phyloP scores from a whole-genome alignment of 1,140 invertebrate genomes.

The Scylla paramamosain region DNA sequence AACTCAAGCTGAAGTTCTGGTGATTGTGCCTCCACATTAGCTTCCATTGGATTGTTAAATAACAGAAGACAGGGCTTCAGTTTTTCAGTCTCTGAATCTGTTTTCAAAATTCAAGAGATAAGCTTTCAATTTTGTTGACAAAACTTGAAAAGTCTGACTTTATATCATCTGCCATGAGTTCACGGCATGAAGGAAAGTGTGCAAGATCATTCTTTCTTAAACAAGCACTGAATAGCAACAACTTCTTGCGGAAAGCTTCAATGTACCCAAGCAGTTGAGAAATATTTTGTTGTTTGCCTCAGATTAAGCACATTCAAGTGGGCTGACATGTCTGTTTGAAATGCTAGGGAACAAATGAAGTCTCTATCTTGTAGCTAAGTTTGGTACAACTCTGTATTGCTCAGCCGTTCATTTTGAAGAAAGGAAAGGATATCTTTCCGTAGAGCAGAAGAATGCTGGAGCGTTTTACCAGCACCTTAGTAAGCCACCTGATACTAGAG shows the following conservation, averaged over 20 bases:
- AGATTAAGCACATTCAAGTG: slow-evolving; percentile 49
- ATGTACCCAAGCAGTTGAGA: slow-evolving; percentile 47
- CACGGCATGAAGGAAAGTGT: slow-evolving; percentile 42
- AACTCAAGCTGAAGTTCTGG: slow-evolving; percentile 56
- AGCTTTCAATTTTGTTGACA: neutral
- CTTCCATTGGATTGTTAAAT: slow-evolving; percentile 52
- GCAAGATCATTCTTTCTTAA: slow-evolving; percentile 59
- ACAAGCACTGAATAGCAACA: slow-evolving; percentile 49
- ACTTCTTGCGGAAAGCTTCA: slow-evolving; percentile 58
- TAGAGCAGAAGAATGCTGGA: neutral
- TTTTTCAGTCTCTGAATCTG: slow-evolving; percentile 25
- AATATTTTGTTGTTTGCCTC: slow-evolving; percentile 45
- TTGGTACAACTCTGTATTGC: slow-evolving; percentile 53
- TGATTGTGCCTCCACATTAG: slow-evolving; percentile 57
- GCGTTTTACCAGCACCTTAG: neutral
- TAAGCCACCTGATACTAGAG: slow-evolving; percentile 7
- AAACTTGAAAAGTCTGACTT: slow-evolving; percentile 37
- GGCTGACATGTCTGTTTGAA: slow-evolving; percentile 38
- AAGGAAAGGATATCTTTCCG: slow-evolving; percentile 46
- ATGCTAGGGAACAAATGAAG: slow-evolving; percentile 53
- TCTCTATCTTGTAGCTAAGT: slow-evolving; percentile 55
- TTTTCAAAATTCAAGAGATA: slow-evolving; percentile 43
- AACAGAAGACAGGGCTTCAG: slow-evolving; percentile 17
- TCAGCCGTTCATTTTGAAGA: slow-evolving; percentile 51
- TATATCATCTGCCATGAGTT: slow-evolving; percentile 52